These are phyloP conservation scores for Nephotettix cincticeps DNA, from an alignment of 1,140 invertebrate species.

Conservation along the genomic window DNA sequence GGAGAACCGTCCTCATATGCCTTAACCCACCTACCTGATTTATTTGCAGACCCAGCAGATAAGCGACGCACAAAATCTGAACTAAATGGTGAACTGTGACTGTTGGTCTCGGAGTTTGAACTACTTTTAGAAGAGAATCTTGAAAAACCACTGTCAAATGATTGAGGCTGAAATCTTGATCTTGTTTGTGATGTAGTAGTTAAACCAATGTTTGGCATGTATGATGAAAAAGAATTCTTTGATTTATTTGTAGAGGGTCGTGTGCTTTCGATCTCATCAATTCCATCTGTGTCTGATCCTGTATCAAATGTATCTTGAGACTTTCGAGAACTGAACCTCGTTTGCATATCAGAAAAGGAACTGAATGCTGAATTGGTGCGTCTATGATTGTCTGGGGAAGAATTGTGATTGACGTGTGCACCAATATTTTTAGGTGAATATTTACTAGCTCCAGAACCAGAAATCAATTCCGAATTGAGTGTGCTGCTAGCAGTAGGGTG, in stretches of 20 bases:
- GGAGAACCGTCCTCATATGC: too few species aligned
- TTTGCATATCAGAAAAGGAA: neutral
- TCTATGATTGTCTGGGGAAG: constrained; percentile 11
- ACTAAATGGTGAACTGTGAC: constrained; percentile 20
- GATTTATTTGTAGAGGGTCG: neutral
- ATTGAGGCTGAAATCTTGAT: constrained; percentile 16
- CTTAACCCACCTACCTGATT: too few species aligned
- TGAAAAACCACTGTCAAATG: neutral
- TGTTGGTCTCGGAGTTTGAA: neutral
- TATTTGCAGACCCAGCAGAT: constrained; percentile 9
- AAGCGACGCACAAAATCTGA: constrained; percentile 34
- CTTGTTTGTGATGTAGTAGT: neutral
- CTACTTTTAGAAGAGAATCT: neutral
- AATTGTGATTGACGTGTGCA: neutral
- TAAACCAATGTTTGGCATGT: neutral
- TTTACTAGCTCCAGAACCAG: neutral
- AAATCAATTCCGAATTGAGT: neutral
- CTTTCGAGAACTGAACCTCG: neutral
- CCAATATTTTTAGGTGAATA: neutral
- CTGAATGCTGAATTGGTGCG: neutral
- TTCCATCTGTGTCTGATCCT: constrained; percentile 26
- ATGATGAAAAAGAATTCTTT: neutral
- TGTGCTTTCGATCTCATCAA: constrained; percentile 4
- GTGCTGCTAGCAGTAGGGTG: constrained; percentile 14
- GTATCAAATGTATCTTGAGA: constrained; percentile 21